phyloP scores from a whole-genome alignment of 1,140 invertebrate genomes.

The Halesus radiatus region DNA sequence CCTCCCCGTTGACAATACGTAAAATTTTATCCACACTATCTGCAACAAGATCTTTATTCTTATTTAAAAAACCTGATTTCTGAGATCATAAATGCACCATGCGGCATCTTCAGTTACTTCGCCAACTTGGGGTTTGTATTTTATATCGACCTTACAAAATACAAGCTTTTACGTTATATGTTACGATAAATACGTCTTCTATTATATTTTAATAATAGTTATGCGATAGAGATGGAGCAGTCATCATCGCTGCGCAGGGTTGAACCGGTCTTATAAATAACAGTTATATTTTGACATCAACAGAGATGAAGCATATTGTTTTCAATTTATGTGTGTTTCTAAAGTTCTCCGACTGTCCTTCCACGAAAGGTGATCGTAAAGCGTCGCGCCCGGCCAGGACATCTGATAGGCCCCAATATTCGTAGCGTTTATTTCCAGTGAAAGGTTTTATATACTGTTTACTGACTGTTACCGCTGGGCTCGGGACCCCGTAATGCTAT shows the following conservation, averaged over 20 bases:
- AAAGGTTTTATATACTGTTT: conserved; percentile 52
- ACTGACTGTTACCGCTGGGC: conserved; percentile 44
- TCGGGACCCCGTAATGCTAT: conserved; percentile 36
- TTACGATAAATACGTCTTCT: too few species aligned
- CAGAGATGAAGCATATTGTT: conserved; percentile 34
- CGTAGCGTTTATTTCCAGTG: conserved; percentile 43
- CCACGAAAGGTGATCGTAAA: conserved; percentile 39
- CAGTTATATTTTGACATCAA: conserved; percentile 40
- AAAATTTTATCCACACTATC: too few species aligned
- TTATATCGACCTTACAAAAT: too few species aligned
- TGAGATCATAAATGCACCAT: too few species aligned
- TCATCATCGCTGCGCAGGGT: conserved; percentile 11
- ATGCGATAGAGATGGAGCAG: conserved; percentile 12
- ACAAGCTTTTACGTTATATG: too few species aligned
- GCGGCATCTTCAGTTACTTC: too few species aligned
- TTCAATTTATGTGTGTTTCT: conserved; percentile 35
- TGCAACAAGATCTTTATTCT: too few species aligned
- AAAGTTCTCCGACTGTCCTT: conserved; percentile 35
- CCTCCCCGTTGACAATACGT: too few species aligned
- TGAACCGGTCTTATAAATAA: conserved; percentile 34
- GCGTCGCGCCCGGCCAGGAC: conserved; percentile 19
- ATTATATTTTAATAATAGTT: too few species aligned
- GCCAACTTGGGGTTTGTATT: too few species aligned
- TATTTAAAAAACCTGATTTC: too few species aligned
- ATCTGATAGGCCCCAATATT: conserved; percentile 43